Evolutionary conservation across 2,797 vertebrate species (phyloP).

Genomic region (Salmo trutta): DNA sequence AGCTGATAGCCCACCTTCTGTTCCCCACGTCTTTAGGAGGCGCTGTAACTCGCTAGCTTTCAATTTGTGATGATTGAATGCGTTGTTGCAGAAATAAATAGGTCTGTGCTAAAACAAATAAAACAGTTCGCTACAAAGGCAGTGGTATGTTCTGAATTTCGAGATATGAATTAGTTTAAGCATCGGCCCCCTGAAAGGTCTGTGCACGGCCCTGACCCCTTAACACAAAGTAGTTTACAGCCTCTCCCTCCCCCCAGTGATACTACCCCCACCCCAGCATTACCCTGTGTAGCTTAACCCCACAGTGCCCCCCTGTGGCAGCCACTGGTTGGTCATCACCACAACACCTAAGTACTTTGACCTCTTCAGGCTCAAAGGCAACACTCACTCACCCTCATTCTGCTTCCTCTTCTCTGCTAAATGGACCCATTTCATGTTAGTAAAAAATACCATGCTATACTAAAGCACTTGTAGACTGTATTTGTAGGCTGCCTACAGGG

Average conservation of each 20-base stretch:
- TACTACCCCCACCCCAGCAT: neutral
- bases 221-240: conserved; percentile 30
- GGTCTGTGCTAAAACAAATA: too few species aligned
- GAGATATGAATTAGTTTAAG: too few species aligned
- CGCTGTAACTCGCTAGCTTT: too few species aligned
- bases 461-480: neutral
- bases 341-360: neutral
- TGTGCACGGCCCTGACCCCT: neutral
- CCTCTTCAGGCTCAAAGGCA: neutral
- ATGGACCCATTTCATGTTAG: neutral
- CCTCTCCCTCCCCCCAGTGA: neutral
- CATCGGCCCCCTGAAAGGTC: too few species aligned
- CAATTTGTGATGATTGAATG: too few species aligned
- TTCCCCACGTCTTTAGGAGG: too few species aligned
- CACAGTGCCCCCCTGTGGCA: conserved; percentile 38
- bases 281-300: neutral
- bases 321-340: neutral
- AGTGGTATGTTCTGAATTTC: too few species aligned
- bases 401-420: neutral
- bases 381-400: conserved; percentile 3
- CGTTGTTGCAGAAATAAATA: too few species aligned
- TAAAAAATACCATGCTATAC: neutral
- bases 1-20: too few species aligned
- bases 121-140: too few species aligned
- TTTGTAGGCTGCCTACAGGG: neutral